A percentile compares a stretch with the other conserved stretches of the same genome.
Conservation (phyloP, 2,888 invertebrate genomes). For the Chydorus sphaericus region DNA sequence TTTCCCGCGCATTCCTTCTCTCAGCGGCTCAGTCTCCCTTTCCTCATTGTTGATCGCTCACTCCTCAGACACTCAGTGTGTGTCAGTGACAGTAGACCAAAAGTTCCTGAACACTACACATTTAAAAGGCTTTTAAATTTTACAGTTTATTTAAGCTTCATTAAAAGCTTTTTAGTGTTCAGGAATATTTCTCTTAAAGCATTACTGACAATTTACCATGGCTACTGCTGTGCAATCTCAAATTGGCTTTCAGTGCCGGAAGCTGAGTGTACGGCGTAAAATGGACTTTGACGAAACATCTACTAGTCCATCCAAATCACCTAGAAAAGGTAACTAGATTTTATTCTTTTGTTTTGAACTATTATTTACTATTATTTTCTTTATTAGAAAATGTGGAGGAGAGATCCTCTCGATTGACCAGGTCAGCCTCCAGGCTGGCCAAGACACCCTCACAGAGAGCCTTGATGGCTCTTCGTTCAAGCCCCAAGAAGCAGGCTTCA, state of each 20-base stretch:
- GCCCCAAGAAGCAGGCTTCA: neutral
- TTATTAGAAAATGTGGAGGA: neutral
- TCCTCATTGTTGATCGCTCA: no score
- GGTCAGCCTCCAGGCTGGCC: neutral
- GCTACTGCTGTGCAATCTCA: neutral
- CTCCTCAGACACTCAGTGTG: no score
- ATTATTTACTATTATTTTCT: neutral
- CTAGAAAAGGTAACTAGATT: neutral
- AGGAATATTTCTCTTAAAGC: neutral
- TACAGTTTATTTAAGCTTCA: no score
- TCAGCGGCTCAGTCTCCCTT: no score
- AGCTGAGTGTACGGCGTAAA: neutral
- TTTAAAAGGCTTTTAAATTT: no score
- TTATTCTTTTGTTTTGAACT: neutral
- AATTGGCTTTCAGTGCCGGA: constrained; percentile 1
- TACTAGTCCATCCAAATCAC: neutral
- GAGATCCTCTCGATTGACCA: neutral
- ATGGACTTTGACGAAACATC: neutral
- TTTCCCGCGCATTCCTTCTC: no score
- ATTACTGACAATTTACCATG: neutral
- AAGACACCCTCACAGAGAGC: neutral
- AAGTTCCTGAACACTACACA: no score
- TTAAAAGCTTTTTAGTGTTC: no score
- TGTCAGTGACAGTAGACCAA: no score
- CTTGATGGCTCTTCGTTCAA: no score